Base-by-base conservation (phyloP, 2,797 vertebrate genomes). In the Sebastes kiyomatsui region DNA sequence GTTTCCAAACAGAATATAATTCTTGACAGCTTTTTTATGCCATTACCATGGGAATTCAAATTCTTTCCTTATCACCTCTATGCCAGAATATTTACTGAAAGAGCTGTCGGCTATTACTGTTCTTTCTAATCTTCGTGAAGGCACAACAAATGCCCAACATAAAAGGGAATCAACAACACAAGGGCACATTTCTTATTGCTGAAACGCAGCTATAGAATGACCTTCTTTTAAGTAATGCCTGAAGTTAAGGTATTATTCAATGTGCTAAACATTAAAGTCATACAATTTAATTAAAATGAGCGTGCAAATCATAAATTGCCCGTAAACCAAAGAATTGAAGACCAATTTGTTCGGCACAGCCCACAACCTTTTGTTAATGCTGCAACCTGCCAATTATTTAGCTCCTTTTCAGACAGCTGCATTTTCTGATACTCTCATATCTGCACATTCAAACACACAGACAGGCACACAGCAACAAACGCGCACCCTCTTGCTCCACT, bases 81-180 rank as follows among this genome's bases (percentile, higher is more conserved):
- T 84, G 54, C 88, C 91, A 93, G 92, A 88, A 72, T 87, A 87
- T 91, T 91, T 87, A 83, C 80, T 81, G 77, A 84, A 81, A 82
- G 74, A 78, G 81, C 88, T 88, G 86, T 62, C 28, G 56, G 92
- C 87, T 88, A 85, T 87, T 86, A 77, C 75, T 82, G 70, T 83
- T 88, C 80, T 89, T 87, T 89, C 83, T 83, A 85, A 91, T 92
- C 86, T 85, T 88, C 77, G 86, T 76, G 77, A 86, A 87, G 75
- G 71, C 80, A 85, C 72, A 80, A 82, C 80, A 86, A 88, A 91
- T 80, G 77, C 55, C 85, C 61, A 20, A 89, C 88, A 88, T 90
- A 72, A 91, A 90, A 92, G 88, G 66, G 77, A 89, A 87, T 84
- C 58, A 62, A 25, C 72, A 28, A 66, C 81, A 89, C 59, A 79